These are phyloP conservation scores for Corythaixoides concolor DNA, from an alignment of 2,113 vertebrate genomes.

Conservation along the genomic window DNA sequence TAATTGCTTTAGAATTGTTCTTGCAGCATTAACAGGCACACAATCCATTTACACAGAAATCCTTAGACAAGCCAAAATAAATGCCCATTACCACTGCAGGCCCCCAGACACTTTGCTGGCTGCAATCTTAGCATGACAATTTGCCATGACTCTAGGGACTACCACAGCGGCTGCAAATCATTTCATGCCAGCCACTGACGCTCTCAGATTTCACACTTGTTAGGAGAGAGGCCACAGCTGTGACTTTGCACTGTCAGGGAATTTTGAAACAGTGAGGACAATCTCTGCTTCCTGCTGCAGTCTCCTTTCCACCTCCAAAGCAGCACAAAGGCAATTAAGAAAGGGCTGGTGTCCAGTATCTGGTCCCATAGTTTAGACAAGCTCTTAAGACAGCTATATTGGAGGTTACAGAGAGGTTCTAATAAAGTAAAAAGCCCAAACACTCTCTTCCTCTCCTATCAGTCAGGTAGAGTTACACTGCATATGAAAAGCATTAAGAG, in stretches of 20 bases:
- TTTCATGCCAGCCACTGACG: not conserved
- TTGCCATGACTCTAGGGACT: not conserved
- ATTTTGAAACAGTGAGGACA: not conserved
- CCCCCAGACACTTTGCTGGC: not conserved
- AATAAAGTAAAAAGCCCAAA: not conserved
- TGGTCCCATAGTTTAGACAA: not conserved
- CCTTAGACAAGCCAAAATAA: not conserved
- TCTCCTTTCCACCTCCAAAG: not conserved
- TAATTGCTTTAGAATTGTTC: not conserved
- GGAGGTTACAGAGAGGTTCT: not conserved
- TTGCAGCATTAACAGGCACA: not conserved
- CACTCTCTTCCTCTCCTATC: not conserved
- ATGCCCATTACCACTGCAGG: not conserved
- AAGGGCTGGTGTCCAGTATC: not conserved
- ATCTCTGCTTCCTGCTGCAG: not conserved
- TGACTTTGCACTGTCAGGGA: slow-evolving; percentile 3
- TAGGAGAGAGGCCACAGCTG: not conserved
- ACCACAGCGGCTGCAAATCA: not conserved
- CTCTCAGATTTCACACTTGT: not conserved
- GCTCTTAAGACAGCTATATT: not conserved
- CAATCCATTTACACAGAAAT: not conserved
- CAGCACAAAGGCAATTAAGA: not conserved
- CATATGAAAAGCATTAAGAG: not conserved
- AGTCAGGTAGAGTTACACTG: not conserved
- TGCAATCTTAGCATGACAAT: not conserved